Evolutionary conservation across 1,140 invertebrate species (phyloP).

Genomic region (Bombus pyrosoma): DNA sequence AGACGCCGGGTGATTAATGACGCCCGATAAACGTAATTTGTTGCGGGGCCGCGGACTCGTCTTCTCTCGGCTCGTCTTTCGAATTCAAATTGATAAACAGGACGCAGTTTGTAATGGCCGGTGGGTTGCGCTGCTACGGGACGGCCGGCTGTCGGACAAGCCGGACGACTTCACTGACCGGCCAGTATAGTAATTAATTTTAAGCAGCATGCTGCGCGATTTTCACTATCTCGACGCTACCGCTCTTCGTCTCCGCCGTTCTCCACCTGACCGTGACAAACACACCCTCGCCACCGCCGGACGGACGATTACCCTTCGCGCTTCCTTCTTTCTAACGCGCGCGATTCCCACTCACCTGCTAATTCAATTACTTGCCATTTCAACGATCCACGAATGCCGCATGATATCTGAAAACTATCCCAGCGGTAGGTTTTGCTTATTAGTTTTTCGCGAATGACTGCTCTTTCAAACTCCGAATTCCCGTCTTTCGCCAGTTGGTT

Average conservation of each 20-base stretch:
- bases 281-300: slow-evolving; percentile 11
- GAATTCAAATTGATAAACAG: slow-evolving; percentile 73
- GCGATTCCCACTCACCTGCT: not conserved
- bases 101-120: slow-evolving; percentile 65
- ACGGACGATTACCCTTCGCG: not conserved
- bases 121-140: slow-evolving; percentile 31
- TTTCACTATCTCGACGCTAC: slow-evolving; percentile 59
- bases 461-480: too few relatives aligned
- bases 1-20: slow-evolving; percentile 67
- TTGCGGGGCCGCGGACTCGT: slow-evolving; percentile 63
- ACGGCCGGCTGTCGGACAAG: slow-evolving; percentile 50
- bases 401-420: not conserved
- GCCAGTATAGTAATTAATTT: slow-evolving; percentile 79
- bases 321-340: not conserved
- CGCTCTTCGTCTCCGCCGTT: slow-evolving; percentile 17
- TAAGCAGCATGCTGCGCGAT: slow-evolving; percentile 72
- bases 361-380: not conserved
- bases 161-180: slow-evolving; percentile 75
- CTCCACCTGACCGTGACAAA: slow-evolving; percentile 33
- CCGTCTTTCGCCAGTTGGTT: too few relatives aligned
- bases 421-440: not conserved
- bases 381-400: not conserved
- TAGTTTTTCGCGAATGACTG: too few relatives aligned
- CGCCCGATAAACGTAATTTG: slow-evolving; percentile 69
- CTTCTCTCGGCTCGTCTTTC: slow-evolving; percentile 65